phyloP scores from a whole-genome alignment of 2,888 invertebrate genomes.

The Uloborus plumipes region DNA sequence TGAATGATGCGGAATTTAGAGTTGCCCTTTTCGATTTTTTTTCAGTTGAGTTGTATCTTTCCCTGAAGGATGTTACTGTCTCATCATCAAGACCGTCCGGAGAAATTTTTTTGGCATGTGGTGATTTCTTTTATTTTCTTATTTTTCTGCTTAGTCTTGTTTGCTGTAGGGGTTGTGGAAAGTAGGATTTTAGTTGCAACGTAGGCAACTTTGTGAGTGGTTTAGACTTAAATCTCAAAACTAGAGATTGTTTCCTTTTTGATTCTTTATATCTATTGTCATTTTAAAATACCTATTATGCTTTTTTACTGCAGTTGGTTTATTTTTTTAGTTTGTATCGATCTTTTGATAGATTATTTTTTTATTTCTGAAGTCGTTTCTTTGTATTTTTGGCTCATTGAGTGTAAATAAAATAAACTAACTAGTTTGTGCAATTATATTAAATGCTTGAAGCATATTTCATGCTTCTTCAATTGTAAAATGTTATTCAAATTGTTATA shows the following conservation, averaged over 20 bases:
- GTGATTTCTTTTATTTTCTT: not conserved
- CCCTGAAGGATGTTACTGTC: slow-evolving; percentile 42
- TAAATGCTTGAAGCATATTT: too few relatives aligned
- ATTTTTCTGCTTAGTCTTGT: slow-evolving; percentile 1
- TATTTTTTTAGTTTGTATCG: too few relatives aligned
- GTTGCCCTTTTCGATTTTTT: slow-evolving; percentile 7
- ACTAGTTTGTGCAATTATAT: too few relatives aligned
- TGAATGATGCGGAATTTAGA: slow-evolving; percentile 33
- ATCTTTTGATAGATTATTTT: too few relatives aligned
- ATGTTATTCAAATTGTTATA: too few relatives aligned
- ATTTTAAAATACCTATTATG: not conserved
- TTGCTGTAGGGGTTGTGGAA: not conserved
- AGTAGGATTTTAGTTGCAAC: slow-evolving; percentile 17
- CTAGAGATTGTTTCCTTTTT: slow-evolving; percentile 8
- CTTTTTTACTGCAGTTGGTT: too few relatives aligned
- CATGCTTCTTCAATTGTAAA: too few relatives aligned
- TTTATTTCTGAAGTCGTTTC: too few relatives aligned
- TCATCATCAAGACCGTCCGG: slow-evolving; percentile 33
- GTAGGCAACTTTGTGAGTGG: slow-evolving; percentile 9
- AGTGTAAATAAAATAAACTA: too few relatives aligned
- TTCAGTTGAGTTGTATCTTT: slow-evolving; percentile 28
- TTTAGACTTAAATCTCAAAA: slow-evolving; percentile 3
- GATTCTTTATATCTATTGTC: slow-evolving; percentile 2
- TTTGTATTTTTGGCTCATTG: too few relatives aligned
- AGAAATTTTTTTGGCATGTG: slow-evolving; percentile 10